Evolutionary conservation across 2,113 vertebrate species (phyloP).

Genomic region (Australoheros scitulus): DNA sequence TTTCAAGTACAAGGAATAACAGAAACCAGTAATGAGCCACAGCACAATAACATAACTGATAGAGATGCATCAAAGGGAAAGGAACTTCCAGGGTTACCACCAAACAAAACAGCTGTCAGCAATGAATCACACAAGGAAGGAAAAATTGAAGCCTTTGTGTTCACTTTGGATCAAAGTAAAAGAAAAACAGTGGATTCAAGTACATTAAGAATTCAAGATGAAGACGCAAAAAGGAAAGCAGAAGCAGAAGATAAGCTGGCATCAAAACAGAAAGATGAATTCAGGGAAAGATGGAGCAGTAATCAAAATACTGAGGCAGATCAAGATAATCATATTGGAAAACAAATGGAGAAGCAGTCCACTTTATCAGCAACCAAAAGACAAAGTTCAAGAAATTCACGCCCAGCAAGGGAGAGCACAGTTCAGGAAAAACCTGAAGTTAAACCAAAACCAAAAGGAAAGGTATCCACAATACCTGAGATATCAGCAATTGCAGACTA

Average conservation of each 20-base stretch:
- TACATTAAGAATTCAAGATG: slow-evolving; percentile 20
- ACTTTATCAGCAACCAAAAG: slow-evolving; percentile 34
- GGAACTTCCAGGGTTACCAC: slow-evolving; percentile 18
- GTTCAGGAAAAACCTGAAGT: slow-evolving; percentile 40
- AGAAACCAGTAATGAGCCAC: slow-evolving; percentile 16
- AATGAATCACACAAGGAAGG: slow-evolving; percentile 19
- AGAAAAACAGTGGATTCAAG: slow-evolving; percentile 33
- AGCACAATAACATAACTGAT: slow-evolving; percentile 2
- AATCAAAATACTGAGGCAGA: slow-evolving; percentile 15
- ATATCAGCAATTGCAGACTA: slow-evolving; percentile 78
- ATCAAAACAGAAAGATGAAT: slow-evolving; percentile 44
- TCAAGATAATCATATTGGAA: slow-evolving; percentile 31
- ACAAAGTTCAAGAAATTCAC: slow-evolving; percentile 22
- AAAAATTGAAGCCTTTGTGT: slow-evolving; percentile 21
- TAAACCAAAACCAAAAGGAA: slow-evolving; percentile 62
- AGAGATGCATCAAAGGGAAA: slow-evolving; percentile 13
- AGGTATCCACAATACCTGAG: slow-evolving; percentile 61
- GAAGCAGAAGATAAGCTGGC: slow-evolving; percentile 18
- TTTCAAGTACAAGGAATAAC: slow-evolving; percentile 67
- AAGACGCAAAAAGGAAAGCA: slow-evolving; percentile 27
- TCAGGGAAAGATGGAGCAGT: slow-evolving; percentile 17
- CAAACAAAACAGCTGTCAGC: slow-evolving; percentile 24
- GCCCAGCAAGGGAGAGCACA: background rate
- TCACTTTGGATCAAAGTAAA: slow-evolving; percentile 37
- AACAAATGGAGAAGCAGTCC: slow-evolving; percentile 21